Evolutionary conservation across 1,140 invertebrate genomes (phyloP), one percentile per base, ranked within the genome.

Genomic region (Leptinotarsa texana): DNA sequence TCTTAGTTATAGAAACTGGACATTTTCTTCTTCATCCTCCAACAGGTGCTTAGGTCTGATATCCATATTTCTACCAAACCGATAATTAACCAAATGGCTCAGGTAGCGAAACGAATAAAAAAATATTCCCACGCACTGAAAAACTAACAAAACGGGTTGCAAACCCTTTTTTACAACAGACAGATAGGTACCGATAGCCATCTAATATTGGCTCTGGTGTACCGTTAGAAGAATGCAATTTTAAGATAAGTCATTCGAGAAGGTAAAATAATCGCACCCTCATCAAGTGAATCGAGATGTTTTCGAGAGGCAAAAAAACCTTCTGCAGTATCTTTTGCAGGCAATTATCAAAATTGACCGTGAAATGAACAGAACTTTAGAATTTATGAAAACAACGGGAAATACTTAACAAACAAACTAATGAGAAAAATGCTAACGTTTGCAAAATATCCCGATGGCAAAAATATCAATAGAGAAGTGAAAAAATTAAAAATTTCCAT

Each of bases 81-180:
- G 63, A 27, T 65, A 18, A 65, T 65, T 65, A 65, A 65, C 21
- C 63, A 33, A 65, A 33, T 33, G 21, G 21, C 21, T 5, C 63
- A 65, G 63, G 63, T 65, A 65, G 63, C 63, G 63, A 65, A 65
- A 65, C 63, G 11, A 65, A 65, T 15, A 33, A 22, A 65, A 65
- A 65, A 65, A 65, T 15, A 15, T 65, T 65, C 63, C 63, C 63
- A 65, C 63, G 63, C 63, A 65, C 27, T 33, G 63, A 33, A 65
- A 65, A 65, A 65, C 63, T 22, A 65, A 65, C 63, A 65, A 65
- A 65, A 65, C 63, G 63, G 22, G 63, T 65, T 65, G 63, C 63
- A 21, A 65, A 65, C 63, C 63, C 63, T 65, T 65, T 65, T 65
- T 65, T 65, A 27, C 63, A 65, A 65, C 63, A 65, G 63, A 65